Evolutionary conservation across 2,888 invertebrate species (phyloP).

Genomic region (Flexamia atlantica): DNA sequence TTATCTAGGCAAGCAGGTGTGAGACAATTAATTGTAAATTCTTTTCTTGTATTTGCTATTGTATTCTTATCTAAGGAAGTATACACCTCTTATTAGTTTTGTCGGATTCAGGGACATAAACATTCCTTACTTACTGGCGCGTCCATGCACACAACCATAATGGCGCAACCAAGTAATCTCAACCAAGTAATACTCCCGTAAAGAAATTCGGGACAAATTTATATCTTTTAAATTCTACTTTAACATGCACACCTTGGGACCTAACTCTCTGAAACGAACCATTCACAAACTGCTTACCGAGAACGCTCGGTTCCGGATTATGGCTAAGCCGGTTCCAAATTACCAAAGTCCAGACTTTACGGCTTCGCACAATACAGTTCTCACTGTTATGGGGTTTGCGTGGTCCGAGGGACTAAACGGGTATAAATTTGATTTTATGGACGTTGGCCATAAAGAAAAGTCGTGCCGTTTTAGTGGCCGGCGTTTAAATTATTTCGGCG

Average conservation of each 20-base stretch:
- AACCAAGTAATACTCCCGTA: not conserved
- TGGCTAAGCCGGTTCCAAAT: not conserved
- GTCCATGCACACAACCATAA: not conserved
- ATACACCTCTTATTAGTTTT: no score
- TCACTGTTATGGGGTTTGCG: not conserved
- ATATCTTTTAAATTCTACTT: not conserved
- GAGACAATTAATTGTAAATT: no score
- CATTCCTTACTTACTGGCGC: not conserved
- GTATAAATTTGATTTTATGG: constrained; percentile 45
- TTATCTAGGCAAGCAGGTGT: no score
- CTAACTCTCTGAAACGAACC: not conserved
- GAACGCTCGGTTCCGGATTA: not conserved
- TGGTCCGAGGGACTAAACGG: constrained; percentile 21
- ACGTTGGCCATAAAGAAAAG: constrained; percentile 22
- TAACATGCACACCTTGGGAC: not conserved
- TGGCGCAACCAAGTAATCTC: no score
- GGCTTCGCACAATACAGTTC: not conserved
- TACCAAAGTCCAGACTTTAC: not conserved
- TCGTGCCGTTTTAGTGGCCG: constrained; percentile 39
- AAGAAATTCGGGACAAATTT: not conserved
- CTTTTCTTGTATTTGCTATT: no score
- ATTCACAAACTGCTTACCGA: not conserved
- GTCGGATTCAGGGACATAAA: not conserved
- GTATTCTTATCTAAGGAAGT: no score
- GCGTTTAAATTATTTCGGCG: constrained; percentile 52